These are phyloP conservation scores for Microctonus hyperodae DNA, from an alignment of 2,888 invertebrate genomes.

Conservation along the genomic window DNA sequence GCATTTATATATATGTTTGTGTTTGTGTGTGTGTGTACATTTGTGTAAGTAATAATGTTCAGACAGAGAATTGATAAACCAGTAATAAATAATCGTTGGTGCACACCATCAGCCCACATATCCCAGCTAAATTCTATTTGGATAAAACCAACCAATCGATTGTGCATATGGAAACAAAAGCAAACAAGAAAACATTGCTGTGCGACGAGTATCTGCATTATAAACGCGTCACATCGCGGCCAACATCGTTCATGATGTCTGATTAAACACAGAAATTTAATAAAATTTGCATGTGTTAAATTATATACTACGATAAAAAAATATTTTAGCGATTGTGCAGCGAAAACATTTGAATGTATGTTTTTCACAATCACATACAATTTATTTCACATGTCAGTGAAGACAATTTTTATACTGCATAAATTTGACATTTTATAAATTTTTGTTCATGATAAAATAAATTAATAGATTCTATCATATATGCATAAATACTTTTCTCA, in stretches of 20 bases:
- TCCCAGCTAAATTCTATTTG: conserved; percentile 11
- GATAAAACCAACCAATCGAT: conserved; percentile 26
- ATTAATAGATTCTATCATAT: conserved; percentile 7
- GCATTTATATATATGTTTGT: neutral
- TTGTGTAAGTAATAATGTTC: conserved; percentile 5
- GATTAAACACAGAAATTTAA: neutral
- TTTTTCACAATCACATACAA: neutral
- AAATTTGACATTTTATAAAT: neutral
- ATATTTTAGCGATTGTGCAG: neutral
- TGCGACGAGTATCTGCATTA: conserved; percentile 10
- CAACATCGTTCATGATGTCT: conserved; percentile 5
- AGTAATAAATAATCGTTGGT: conserved; percentile 30
- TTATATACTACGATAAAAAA: neutral
- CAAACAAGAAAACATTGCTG: conserved; percentile 30
- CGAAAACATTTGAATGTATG: neutral
- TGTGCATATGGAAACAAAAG: conserved; percentile 29
- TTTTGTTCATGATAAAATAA: conserved; percentile 12
- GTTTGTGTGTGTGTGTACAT: neutral
- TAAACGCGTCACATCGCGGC: conserved; percentile 23
- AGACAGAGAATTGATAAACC: conserved; percentile 31
- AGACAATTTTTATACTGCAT: neutral
- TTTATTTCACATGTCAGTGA: neutral
- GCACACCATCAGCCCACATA: conserved; percentile 6
- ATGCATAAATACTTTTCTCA: neutral
- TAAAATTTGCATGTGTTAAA: conserved; percentile 2